Evolutionary conservation across 2,888 invertebrate species (phyloP).

Genomic region (Megastigmus dorsalis): DNA sequence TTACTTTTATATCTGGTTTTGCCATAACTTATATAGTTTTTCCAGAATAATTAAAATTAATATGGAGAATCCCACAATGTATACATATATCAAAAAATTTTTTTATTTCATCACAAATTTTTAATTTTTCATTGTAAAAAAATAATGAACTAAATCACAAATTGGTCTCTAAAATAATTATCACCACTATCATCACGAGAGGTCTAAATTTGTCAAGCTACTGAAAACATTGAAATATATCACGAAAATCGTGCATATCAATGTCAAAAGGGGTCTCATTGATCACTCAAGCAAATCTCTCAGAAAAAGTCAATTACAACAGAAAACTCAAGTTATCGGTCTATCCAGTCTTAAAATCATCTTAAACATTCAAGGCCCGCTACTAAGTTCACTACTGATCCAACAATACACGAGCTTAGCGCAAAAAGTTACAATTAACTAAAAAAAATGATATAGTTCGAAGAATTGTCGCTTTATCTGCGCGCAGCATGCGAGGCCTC

Average conservation of each 20-base stretch:
- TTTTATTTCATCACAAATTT: too few relatives aligned
- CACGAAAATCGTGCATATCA: slow-evolving; percentile 11
- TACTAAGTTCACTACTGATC: slow-evolving; percentile 46
- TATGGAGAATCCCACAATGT: too few relatives aligned
- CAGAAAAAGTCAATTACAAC: slow-evolving; percentile 11
- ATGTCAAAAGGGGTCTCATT: neutral
- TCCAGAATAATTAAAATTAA: too few relatives aligned
- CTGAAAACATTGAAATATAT: neutral
- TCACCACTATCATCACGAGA: neutral
- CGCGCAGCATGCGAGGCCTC: slow-evolving; percentile 44
- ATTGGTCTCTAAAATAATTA: too few relatives aligned
- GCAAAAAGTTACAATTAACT: slow-evolving; percentile 44
- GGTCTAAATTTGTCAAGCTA: neutral
- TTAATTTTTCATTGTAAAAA: too few relatives aligned
- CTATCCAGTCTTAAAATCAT: slow-evolving; percentile 50
- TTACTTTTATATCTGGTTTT: too few relatives aligned
- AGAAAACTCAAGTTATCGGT: slow-evolving; percentile 6
- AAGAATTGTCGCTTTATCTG: slow-evolving; percentile 53
- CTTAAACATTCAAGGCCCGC: slow-evolving; percentile 49
- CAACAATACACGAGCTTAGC: slow-evolving; percentile 45
- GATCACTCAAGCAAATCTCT: slow-evolving; percentile 9
- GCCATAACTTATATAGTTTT: too few relatives aligned
- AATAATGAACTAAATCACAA: too few relatives aligned
- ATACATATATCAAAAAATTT: too few relatives aligned
- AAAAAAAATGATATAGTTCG: slow-evolving; percentile 48